These are phyloP conservation scores for Oplegnathus fasciatus DNA, from an alignment of 2,113 vertebrate genomes.

Conservation along the genomic window DNA sequence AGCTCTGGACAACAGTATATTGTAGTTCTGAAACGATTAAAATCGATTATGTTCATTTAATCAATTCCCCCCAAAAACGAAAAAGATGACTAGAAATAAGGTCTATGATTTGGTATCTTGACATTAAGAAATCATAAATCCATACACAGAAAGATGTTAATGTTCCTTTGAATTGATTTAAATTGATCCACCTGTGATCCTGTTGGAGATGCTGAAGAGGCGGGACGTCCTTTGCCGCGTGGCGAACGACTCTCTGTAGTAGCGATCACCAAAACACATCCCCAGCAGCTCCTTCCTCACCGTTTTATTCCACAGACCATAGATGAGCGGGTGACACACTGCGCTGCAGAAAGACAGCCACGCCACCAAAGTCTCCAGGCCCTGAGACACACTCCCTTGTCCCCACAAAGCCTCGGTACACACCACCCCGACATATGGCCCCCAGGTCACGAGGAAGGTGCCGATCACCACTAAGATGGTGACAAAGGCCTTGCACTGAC, in stretches of 20 bases:
- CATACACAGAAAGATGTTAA: background rate
- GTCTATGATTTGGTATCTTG: background rate
- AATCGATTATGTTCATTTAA: no score
- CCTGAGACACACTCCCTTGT: conserved; percentile 89
- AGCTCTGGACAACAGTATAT: no score
- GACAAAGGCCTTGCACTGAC: conserved; percentile 96
- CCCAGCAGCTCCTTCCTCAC: conserved; percentile 97
- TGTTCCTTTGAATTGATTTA: background rate
- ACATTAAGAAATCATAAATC: background rate
- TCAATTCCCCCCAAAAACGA: no score
- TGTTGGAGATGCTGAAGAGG: conserved; percentile 97
- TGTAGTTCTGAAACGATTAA: no score
- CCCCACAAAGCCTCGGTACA: conserved; percentile 95
- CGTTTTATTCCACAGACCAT: conserved; percentile 98
- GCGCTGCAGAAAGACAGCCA: conserved; percentile 97
- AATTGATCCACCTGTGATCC: conserved; percentile 91
- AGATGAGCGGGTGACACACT: conserved; percentile 95
- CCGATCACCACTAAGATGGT: conserved; percentile 97
- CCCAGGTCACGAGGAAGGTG: conserved; percentile 94
- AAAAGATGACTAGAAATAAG: no score
- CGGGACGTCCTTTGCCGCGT: conserved; percentile 91
- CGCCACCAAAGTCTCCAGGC: conserved; percentile 92
- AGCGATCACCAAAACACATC: conserved; percentile 96
- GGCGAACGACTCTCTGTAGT: conserved; percentile 94
- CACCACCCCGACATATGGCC: conserved; percentile 94